phyloP scores from a whole-genome alignment of 2,113 vertebrate species.

The Seriola rivoliana region DNA sequence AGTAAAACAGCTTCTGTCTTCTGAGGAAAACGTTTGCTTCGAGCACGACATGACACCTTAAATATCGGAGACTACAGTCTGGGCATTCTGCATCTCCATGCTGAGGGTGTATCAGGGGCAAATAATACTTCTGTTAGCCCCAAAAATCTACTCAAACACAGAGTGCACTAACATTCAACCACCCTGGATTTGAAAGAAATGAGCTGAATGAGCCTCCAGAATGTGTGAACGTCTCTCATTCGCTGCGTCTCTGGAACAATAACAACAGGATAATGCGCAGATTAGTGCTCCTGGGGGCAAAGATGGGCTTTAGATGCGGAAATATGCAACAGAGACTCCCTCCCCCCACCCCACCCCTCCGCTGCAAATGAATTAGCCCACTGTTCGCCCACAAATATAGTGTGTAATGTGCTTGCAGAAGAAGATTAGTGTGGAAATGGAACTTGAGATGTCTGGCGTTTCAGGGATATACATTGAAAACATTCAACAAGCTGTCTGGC shows the following conservation, averaged over 20 bases:
- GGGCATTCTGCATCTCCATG: slow-evolving; percentile 24
- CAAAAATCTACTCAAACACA: slow-evolving; percentile 62
- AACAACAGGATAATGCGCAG: slow-evolving; percentile 81
- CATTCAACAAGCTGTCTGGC: slow-evolving; percentile 51
- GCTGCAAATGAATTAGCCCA: slow-evolving; percentile 79
- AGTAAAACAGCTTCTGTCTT: no score
- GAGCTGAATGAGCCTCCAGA: slow-evolving; percentile 71
- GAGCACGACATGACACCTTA: not conserved
- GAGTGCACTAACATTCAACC: slow-evolving; percentile 68
- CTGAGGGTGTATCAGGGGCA: slow-evolving; percentile 29
- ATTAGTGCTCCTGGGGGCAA: slow-evolving; percentile 76
- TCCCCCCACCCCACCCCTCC: not conserved
- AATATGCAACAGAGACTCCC: slow-evolving; percentile 78
- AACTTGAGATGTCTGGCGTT: slow-evolving; percentile 78
- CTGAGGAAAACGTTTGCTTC: not conserved
- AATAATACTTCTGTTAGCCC: slow-evolving; percentile 45
- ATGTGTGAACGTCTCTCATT: slow-evolving; percentile 76
- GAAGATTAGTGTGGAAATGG: slow-evolving; percentile 77
- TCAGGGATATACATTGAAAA: slow-evolving; percentile 69
- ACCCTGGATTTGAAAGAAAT: slow-evolving; percentile 73
- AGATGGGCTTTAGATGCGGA: slow-evolving; percentile 78
- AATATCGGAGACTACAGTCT: not conserved
- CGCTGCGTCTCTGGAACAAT: slow-evolving; percentile 75
- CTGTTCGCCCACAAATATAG: slow-evolving; percentile 73
- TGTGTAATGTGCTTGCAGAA: slow-evolving; percentile 69